These are phyloP conservation scores for Dascyllus trimaculatus DNA, from an alignment of 2,113 vertebrate genomes.

Conservation along the genomic window DNA sequence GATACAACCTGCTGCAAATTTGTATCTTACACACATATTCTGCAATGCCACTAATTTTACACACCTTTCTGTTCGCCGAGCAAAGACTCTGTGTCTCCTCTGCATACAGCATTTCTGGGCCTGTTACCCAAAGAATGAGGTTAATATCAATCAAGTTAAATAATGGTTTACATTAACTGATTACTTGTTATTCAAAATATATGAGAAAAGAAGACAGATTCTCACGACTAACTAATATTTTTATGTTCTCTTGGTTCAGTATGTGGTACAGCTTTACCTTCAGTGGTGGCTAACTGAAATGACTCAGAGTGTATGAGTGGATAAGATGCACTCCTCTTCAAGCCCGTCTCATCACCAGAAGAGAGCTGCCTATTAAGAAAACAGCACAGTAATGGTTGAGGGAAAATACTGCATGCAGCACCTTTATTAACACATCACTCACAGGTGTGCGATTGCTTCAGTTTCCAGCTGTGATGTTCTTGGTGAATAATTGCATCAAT, in stretches of 20 bases:
- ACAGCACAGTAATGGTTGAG: conserved; percentile 32
- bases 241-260: neutral
- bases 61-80: conserved; percentile 92
- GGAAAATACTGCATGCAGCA: conserved; percentile 19
- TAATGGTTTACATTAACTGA: too few relatives aligned
- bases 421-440: conserved; percentile 17
- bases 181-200: too few relatives aligned
- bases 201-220: neutral
- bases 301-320: conserved; percentile 92
- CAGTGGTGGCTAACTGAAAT: conserved; percentile 88
- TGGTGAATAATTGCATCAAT: conserved; percentile 40
- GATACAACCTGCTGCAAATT: neutral
- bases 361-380: conserved; percentile 85
- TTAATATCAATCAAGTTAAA: neutral
- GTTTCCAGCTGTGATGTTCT: neutral
- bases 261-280: conserved; percentile 83
- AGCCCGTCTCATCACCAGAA: conserved; percentile 89
- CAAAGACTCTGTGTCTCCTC: conserved; percentile 91
- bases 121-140: conserved; percentile 75
- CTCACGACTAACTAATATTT: neutral
- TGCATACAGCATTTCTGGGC: conserved; percentile 88
- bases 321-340: conserved; percentile 94
- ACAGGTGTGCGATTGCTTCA: conserved; percentile 12
- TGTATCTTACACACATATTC: neutral
- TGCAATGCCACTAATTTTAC: neutral